phyloP scores from a whole-genome alignment of 2,113 vertebrate genomes.

The Cryptotis parvus region DNA sequence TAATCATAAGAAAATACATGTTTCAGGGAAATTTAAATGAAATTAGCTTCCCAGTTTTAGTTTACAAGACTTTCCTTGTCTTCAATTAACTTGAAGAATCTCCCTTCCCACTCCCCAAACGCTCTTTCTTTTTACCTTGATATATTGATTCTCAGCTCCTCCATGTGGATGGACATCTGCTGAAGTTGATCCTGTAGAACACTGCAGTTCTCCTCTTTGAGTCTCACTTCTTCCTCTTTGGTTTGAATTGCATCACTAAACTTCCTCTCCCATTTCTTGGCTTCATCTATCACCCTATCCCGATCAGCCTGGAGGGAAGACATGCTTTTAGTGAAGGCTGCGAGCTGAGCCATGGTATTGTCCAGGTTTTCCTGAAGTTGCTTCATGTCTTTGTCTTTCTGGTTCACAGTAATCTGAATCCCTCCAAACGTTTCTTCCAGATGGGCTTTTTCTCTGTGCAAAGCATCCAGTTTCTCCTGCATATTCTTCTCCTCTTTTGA shows the following conservation, averaged over 20 bases:
- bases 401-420: conserved; percentile 85
- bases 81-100: not conserved
- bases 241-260: conserved; percentile 92
- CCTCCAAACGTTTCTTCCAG: conserved; percentile 87
- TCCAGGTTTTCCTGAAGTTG: conserved; percentile 91
- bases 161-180: conserved; percentile 86
- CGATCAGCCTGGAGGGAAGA: conserved; percentile 97
- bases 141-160: conserved; percentile 89
- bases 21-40: conserved; percentile 21
- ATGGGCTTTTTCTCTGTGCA: conserved; percentile 87
- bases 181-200: conserved; percentile 89
- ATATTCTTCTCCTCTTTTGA: conserved; percentile 91
- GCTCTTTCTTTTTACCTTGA: conserved; percentile 82
- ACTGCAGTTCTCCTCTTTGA: conserved; percentile 88
- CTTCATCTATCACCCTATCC: conserved; percentile 95
- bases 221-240: conserved; percentile 93
- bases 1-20: not conserved
- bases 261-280: conserved; percentile 94
- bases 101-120: no score
- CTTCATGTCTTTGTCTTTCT: conserved; percentile 88
- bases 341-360: conserved; percentile 93
- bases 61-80: conserved; percentile 24
- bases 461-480: conserved; percentile 91
- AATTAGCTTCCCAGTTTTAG: conserved; percentile 2
- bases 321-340: conserved; percentile 97